Evolutionary conservation across 2,113 vertebrate genomes (phyloP), one percentile per base, ranked within the genome.

Genomic region (Thomomys bottae): DNA sequence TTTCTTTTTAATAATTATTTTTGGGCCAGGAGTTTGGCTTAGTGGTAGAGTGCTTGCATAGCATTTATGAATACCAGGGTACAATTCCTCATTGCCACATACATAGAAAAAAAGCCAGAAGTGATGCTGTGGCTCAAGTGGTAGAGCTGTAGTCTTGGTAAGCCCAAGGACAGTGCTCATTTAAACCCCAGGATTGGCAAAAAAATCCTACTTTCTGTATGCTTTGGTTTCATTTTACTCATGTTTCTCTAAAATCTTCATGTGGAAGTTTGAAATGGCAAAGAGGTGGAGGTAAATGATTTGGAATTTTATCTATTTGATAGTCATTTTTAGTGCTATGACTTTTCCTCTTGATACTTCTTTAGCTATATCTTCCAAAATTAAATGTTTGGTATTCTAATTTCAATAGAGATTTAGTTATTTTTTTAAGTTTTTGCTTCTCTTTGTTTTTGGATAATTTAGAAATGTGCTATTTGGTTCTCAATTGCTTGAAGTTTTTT

Each of bases 191-290:
- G n/a, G n/a, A n/a, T n/a, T n/a, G n/a, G n/a, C n/a, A n/a, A n/a
- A n/a, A n/a, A n/a, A n/a, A n/a, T 95, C 2, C 30, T 85, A 68
- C 8, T 18, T 75, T 72, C 6, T 70, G 21, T 21, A 40, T 79
- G 30, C 36, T 70, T 59, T 36, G 8, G 5, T 78, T 83, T n/a
- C n/a, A n/a, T 88, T 57, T 10, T 23, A 49, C 57, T 57, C 34
- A 12, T n/a, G n/a, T 59, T 89, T 83, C 83, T 76, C 70, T 82
- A 82, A 64, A 42, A 92, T 76, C 26, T 67, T 72, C 54, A 77
- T 6, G 40, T 87, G 36, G 32, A 45, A 82, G 26, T 30, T 77
- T 45, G 28, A 75, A 45, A 23, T 34, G 8, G 8, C 40, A 64
- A 63, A 64, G 21, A 26, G 36, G 21, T 75, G n/a, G n/a, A 10